Percentiles rank a stretch among this genome's conserved stretches.
phyloP scores from a whole-genome alignment of 2,888 invertebrate genomes.

The Gortyna flavago region DNA sequence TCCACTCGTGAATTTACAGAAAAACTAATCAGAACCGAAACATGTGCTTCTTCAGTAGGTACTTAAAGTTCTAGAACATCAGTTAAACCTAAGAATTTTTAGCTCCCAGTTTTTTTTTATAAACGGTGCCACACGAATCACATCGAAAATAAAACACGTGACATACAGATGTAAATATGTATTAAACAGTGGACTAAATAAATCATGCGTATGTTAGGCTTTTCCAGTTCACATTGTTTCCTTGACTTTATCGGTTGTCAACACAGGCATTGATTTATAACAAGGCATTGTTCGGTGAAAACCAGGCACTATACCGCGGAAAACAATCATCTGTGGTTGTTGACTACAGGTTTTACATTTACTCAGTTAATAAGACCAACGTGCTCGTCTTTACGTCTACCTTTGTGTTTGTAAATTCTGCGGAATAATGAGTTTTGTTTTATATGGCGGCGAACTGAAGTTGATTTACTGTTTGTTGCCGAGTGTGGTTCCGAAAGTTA shows the following conservation, averaged over 20 bases:
- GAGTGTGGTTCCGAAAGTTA: constrained; percentile 12
- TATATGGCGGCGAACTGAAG: constrained; percentile 18
- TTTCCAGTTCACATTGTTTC: constrained; percentile 65
- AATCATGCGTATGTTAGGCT: constrained; percentile 51
- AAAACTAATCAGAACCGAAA: background rate
- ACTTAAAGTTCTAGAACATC: background rate
- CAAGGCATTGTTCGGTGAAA: constrained; percentile 79
- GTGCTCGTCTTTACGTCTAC: constrained; percentile 57
- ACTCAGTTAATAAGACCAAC: constrained; percentile 68
- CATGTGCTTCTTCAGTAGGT: background rate
- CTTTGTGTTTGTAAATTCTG: constrained; percentile 68
- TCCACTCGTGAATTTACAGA: background rate
- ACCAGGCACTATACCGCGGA: constrained; percentile 67
- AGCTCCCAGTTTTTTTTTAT: background rate
- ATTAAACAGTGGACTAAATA: constrained; percentile 46
- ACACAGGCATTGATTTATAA: constrained; percentile 67
- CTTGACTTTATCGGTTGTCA: constrained; percentile 69
- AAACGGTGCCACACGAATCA: background rate
- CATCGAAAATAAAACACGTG: constrained; percentile 27
- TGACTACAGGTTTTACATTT: constrained; percentile 72
- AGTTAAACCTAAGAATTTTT: background rate
- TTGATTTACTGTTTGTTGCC: constrained; percentile 23
- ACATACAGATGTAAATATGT: constrained; percentile 35
- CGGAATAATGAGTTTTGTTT: constrained; percentile 51
- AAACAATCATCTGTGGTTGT: constrained; percentile 74